Base-by-base conservation (phyloP, 2,888 invertebrate species). In the Stenodera caucasica region DNA sequence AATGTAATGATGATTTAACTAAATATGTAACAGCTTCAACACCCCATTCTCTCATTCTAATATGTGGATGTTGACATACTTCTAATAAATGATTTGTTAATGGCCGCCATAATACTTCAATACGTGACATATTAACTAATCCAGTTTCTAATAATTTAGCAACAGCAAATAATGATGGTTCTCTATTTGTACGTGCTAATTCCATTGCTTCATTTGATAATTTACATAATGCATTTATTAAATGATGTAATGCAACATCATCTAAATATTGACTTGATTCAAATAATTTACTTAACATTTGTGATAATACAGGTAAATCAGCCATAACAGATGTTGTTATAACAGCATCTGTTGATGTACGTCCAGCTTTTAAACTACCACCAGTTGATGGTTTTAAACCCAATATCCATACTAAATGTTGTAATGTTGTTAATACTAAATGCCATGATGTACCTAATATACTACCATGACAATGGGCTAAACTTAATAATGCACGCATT, bases 81-180 rank as follows among this genome's bases (percentile, higher is more conserved):
- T 97, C 96, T 50, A 98, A 80, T n/a, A 98, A 84, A 81, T 98
- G 98, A 78, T 94, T 94, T 0, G 97, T 97, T 57, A 98, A 85
- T 0, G 96, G 96, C 67, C 92, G 85, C 98, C 98, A 98, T 70
- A 96, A 86, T 0, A 97, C 93, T 80, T 96, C 94, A 49, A 98
- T 92, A 57, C 98, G 84, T 52, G 91, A 88, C 84, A 98, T 87
- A 81, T 98, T 98, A 0, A 96, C 96, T 61, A 97, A 80, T 0
- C 96, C 97, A 0, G 96, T 97, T 82, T 99, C 98, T n/a, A 98
- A 83, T n/a, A 98, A 83, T 80, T 98, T 98, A 2, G 98, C 97
- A 2, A 98, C 96, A 2, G 98, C 97, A 81, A 98, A 98, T 58
- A 98, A 80, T 0, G 97, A 98, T 0, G 98, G 98, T 77, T 98